These are phyloP conservation scores for Calonectris borealis DNA, from an alignment of 2,113 vertebrate species.

Conservation along the genomic window DNA sequence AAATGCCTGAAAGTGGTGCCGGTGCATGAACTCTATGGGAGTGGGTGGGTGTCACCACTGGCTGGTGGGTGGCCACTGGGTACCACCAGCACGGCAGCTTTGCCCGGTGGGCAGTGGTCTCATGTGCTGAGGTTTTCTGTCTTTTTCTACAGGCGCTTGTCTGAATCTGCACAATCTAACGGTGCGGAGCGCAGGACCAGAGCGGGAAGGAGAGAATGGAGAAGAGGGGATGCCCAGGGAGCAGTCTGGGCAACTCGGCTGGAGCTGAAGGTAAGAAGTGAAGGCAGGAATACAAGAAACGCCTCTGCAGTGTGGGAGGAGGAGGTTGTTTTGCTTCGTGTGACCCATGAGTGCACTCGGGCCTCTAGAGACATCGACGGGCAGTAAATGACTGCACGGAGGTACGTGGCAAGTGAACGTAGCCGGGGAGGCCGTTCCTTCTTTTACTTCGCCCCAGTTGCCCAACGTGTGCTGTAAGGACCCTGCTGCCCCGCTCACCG, in stretches of 20 bases:
- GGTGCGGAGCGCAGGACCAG: neutral
- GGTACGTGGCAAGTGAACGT: neutral
- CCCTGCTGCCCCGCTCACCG: neutral
- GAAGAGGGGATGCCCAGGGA: neutral
- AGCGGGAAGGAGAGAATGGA: neutral
- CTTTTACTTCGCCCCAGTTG: neutral
- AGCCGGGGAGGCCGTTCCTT: accelerated
- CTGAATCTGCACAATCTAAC: neutral
- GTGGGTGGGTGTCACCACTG: neutral
- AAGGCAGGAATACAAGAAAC: neutral
- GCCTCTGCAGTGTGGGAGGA: neutral
- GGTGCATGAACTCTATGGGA: accelerated
- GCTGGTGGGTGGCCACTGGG: neutral
- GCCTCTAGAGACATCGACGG: accelerated
- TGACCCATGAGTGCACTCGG: accelerated
- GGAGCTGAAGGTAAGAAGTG: neutral
- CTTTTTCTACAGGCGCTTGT: neutral
- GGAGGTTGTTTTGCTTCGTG: neutral
- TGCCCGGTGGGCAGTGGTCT: neutral
- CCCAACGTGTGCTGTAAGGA: accelerated
- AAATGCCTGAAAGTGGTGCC: neutral
- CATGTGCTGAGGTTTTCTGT: neutral
- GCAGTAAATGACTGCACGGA: neutral
- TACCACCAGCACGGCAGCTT: neutral
- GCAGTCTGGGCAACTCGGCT: neutral